phyloP scores from a whole-genome alignment of 2,113 vertebrate genomes.

The Rousettus leschenaultii region DNA sequence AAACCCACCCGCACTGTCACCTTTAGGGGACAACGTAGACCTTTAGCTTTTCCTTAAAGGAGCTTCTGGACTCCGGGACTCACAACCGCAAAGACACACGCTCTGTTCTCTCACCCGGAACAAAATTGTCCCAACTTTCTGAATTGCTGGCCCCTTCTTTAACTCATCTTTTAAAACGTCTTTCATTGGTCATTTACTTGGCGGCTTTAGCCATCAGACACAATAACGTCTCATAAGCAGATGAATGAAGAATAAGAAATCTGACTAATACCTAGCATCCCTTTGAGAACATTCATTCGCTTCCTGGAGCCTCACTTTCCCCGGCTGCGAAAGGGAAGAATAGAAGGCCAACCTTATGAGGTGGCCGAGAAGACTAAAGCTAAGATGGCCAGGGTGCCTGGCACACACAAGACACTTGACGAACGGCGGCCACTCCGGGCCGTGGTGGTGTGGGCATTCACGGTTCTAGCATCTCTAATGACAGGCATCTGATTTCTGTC shows the following conservation, averaged over 20 bases:
- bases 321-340: neutral
- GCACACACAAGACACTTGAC: accelerated
- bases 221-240: neutral
- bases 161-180: neutral
- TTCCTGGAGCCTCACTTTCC: neutral
- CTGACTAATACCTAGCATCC: neutral
- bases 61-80: neutral
- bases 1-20: neutral
- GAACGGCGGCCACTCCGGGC: accelerated
- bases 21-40: neutral
- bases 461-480: accelerated
- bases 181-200: neutral
- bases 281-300: neutral
- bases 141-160: neutral
- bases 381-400: accelerated
- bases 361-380: neutral
- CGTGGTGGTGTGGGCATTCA: accelerated
- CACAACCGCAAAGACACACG: accelerated
- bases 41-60: neutral
- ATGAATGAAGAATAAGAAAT: neutral
- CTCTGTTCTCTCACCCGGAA: neutral
- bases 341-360: accelerated
- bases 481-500: neutral
- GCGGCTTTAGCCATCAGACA: neutral
- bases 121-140: neutral